These are phyloP conservation scores for Pituophis catenifer DNA, from an alignment of 2,113 vertebrate genomes.

Conservation along the genomic window DNA sequence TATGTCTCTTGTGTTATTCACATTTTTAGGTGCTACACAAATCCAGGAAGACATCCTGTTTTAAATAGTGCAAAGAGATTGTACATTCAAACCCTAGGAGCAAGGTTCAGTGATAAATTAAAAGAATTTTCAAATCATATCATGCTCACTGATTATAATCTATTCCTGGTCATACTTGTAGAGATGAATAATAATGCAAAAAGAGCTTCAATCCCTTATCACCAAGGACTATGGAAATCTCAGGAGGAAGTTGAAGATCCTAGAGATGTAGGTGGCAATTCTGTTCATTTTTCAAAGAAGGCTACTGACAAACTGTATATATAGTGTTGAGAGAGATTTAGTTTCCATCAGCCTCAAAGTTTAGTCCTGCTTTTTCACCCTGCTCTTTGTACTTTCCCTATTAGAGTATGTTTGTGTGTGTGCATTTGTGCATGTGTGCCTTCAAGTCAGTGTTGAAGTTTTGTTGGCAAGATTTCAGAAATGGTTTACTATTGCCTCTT, in stretches of 20 bases:
- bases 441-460: neutral
- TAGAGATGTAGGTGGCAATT: neutral
- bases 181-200: neutral
- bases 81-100: neutral
- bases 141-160: neutral
- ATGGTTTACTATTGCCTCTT: neutral
- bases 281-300: neutral
- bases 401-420: neutral
- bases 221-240: neutral
- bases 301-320: neutral
- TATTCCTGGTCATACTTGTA: neutral
- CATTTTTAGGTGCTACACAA: neutral
- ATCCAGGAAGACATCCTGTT: neutral
- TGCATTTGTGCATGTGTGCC: neutral
- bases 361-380: neutral
- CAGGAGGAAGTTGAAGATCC: neutral
- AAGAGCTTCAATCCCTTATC: neutral
- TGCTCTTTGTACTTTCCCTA: neutral
- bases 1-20: neutral
- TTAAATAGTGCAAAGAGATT: neutral
- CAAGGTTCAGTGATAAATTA: neutral
- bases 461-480: neutral
- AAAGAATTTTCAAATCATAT: neutral
- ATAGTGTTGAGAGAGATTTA: neutral
- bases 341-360: neutral